phyloP scores from a whole-genome alignment of 2,888 invertebrate species.

The Ormyrus labotus region DNA sequence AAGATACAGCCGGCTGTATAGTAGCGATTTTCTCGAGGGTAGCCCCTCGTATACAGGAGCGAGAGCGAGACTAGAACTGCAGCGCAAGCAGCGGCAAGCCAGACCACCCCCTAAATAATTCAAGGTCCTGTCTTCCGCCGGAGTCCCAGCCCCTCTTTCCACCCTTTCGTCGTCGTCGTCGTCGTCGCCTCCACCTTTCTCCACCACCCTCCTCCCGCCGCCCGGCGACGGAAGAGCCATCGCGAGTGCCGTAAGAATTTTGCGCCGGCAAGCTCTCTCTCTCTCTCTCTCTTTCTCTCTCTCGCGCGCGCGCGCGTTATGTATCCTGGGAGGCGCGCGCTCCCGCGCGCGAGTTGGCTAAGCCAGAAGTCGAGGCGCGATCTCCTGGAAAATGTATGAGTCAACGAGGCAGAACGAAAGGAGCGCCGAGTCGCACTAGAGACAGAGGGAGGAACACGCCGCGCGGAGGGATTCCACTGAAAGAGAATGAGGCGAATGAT shows the following conservation, averaged over 20 bases:
- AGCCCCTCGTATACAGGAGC: neutral
- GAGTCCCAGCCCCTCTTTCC: slow-evolving; percentile 37
- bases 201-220: slow-evolving; percentile 3
- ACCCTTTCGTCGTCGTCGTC: neutral
- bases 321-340: slow-evolving; percentile 16
- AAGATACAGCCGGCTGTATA: slow-evolving; percentile 35
- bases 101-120: slow-evolving; percentile 63
- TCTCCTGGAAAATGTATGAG: slow-evolving; percentile 62
- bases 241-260: slow-evolving; percentile 41
- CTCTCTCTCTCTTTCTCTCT: too few species aligned
- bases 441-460: neutral
- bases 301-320: neutral
- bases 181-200: neutral
- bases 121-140: slow-evolving; percentile 59
- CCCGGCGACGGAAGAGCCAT: slow-evolving; percentile 9
- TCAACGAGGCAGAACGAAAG: slow-evolving; percentile 36
- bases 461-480: neutral
- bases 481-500: neutral
- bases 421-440: neutral
- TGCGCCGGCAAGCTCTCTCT: neutral
- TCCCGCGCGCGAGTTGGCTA: neutral
- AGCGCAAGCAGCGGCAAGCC: slow-evolving; percentile 52
- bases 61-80: neutral
- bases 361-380: slow-evolving; percentile 52
- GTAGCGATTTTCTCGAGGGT: slow-evolving; percentile 16